Conservation (phyloP, 2,888 invertebrate genomes). For the Drosophila eohydei region DNA sequence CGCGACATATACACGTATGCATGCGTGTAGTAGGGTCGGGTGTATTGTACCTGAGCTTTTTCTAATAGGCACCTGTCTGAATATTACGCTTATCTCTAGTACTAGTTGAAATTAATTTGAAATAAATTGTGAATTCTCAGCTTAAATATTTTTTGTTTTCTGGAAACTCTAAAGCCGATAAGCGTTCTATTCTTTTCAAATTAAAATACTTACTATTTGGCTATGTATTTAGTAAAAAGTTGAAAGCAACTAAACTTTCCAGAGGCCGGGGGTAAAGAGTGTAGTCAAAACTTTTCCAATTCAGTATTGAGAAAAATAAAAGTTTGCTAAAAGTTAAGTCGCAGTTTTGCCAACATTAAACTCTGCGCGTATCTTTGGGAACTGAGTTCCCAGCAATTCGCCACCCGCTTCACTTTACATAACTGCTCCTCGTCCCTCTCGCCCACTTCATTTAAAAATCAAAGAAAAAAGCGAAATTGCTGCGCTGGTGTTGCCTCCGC, state of each 20-base stretch:
- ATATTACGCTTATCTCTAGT: conserved; percentile 6
- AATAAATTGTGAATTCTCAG: background rate
- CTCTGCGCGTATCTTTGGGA: conserved; percentile 16
- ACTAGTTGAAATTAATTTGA: background rate
- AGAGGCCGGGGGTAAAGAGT: background rate
- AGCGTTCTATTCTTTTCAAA: background rate
- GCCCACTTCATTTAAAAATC: conserved; percentile 26
- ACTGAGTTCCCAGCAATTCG: conserved; percentile 31
- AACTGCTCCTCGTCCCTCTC: conserved; percentile 1
- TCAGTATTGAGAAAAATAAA: conserved; percentile 12
- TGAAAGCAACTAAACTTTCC: conserved; percentile 7
- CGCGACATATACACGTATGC: background rate
- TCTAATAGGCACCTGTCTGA: conserved; percentile 19
- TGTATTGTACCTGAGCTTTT: background rate
- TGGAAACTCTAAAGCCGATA: background rate
- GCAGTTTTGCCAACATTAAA: conserved; percentile 21
- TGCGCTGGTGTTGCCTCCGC: conserved; percentile 2
- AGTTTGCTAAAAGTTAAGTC: conserved; percentile 13
- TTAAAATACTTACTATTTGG: background rate
- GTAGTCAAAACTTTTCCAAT: conserved; percentile 41
- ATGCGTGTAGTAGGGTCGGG: background rate
- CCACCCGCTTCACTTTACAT: conserved; percentile 34
- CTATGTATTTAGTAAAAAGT: conserved; percentile 4
- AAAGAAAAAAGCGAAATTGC: conserved; percentile 18
- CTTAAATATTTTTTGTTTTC: background rate